These are phyloP conservation scores for Metacarcinus magister DNA, from an alignment of 2,888 invertebrate genomes.

Conservation along the genomic window DNA sequence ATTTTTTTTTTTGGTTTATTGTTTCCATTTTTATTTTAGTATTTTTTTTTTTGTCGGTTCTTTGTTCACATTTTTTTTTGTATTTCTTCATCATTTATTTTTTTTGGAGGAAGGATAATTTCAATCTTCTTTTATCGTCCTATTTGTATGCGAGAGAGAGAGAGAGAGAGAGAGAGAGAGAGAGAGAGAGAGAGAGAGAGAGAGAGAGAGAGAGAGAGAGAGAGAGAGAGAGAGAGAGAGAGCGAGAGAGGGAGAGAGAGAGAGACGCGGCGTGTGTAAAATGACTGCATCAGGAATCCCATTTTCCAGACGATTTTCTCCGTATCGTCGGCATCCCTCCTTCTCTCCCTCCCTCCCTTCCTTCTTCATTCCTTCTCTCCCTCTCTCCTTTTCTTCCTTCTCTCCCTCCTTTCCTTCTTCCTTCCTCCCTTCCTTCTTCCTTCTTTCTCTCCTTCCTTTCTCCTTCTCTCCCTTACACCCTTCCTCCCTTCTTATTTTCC, in stretches of 20 bases:
- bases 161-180: background rate
- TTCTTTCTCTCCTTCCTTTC: background rate
- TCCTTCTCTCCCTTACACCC: background rate
- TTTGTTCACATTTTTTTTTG: too few species aligned
- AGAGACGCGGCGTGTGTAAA: slow-evolving; percentile 71
- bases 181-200: background rate
- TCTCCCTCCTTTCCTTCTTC: slow-evolving; percentile 52
- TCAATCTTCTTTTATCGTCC: background rate
- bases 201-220: background rate
- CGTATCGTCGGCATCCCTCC: slow-evolving; percentile 76
- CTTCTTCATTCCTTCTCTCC: background rate
- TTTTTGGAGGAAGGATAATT: too few species aligned
- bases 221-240: background rate
- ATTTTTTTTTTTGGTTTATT: background rate
- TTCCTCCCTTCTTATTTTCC: too few species aligned
- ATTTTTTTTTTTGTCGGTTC: background rate
- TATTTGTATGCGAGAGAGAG: too few species aligned
- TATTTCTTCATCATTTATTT: too few species aligned
- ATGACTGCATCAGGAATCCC: slow-evolving; percentile 78
- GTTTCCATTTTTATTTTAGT: background rate
- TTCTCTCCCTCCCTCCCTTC: slow-evolving; percentile 6
- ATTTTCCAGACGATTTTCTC: slow-evolving; percentile 73
- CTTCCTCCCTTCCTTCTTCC: background rate
- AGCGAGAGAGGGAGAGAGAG: slow-evolving; percentile 30
- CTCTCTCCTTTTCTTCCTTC: background rate